Base-by-base conservation (phyloP, 2,888 invertebrate species). In the Linnaemya tessellans region DNA sequence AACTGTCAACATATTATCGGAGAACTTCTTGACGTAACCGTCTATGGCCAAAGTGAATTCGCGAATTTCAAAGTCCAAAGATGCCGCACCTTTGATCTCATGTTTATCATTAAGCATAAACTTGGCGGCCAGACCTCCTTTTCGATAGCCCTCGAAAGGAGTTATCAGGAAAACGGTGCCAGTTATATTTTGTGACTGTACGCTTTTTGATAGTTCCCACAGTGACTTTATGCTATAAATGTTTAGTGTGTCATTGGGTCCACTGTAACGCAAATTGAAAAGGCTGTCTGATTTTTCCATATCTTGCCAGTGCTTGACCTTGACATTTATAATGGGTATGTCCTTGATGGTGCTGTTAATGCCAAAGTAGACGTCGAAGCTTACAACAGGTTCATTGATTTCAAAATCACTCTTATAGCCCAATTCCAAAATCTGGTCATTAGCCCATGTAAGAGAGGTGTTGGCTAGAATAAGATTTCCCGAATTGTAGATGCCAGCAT, bases 1-100 rank as follows among this genome's bases (percentile, higher is more conserved):
- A 20, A 97, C 94, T 0, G 94, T 93, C 1, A 96, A 90, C 95
- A 96, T 96, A 86, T 96, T 96, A 91, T 97, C 96, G 0, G 95
- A 96, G 25, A 97, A 92, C 62, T 94, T 94, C 67, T 94, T 94
- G 87, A 96, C 94, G 91, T 96, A 95, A 8, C 97, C 96, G 90
- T 95, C 94, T 30, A 96, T 94, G 78, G 94, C 93, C 4, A 95
- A 94, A 1, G 95, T 95, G 83, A 96, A 94, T 49, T 95, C 94
- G 88, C 95, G 95, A 49, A 95, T 94, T 88, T 97, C 96, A 25
- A 97, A 92, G 86, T 96, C 95, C 49, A 97, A 91, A 84, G 95
- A 95, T 0, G 96, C 96, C 3, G 95, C 94, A 1, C 96, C 97
- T 80, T 94, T 93, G 56, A 97, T 93, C 87, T 95, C 94, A 87